These are phyloP conservation scores for Psittacula derbiana DNA, from an alignment of 2,797 vertebrate genomes.

Conservation along the genomic window DNA sequence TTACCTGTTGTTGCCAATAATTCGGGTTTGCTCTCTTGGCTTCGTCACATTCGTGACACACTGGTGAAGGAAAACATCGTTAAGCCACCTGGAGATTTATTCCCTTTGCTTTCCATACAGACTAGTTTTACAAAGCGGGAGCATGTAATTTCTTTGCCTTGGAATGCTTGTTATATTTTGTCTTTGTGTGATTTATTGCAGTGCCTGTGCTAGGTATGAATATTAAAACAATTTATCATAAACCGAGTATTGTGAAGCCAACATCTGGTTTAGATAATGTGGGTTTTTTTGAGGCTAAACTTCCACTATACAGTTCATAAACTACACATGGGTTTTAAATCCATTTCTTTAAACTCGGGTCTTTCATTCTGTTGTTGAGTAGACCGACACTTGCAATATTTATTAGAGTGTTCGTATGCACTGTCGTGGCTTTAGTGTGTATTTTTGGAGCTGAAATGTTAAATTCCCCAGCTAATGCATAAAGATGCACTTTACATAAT, in stretches of 20 bases:
- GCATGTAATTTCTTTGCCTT: not conserved
- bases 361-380: not conserved
- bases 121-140: not conserved
- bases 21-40: not conserved
- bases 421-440: not conserved
- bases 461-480: not conserved
- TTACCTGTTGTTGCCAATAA: not conserved
- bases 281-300: constrained; percentile 2
- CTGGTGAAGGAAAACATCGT: not conserved
- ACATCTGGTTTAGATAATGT: constrained; percentile 68
- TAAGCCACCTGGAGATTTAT: not conserved
- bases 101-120: not conserved
- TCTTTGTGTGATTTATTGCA: constrained; percentile 49
- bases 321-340: not conserved
- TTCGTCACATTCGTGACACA: not conserved
- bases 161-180: constrained; percentile 13
- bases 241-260: constrained; percentile 39
- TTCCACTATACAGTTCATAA: constrained; percentile 53
- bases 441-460: not conserved
- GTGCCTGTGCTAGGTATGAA: constrained; percentile 35
- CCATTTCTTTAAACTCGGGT: not conserved
- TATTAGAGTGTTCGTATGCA: not conserved
- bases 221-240: constrained; percentile 58
- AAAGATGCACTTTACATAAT: not conserved
- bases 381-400: not conserved